Conservation (phyloP, 1,140 invertebrate genomes). For the Dendroctonus ponderosae region DNA sequence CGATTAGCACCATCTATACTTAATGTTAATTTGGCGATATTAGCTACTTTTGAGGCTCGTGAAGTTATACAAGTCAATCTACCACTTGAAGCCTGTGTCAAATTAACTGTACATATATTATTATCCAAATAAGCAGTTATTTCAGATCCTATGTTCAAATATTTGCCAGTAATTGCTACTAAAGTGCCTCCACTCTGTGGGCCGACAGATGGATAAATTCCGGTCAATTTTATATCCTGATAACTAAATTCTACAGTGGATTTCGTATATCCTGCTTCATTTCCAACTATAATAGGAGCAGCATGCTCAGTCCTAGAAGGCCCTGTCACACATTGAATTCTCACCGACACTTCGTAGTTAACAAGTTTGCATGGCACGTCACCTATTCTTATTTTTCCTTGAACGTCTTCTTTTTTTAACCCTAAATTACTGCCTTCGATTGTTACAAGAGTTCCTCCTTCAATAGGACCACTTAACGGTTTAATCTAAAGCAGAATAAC, state of each 20-base stretch:
- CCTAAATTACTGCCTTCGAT: constrained; percentile 96
- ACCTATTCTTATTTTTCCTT: constrained; percentile 88
- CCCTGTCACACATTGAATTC: constrained; percentile 85
- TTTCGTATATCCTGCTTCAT: constrained; percentile 83
- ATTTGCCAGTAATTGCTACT: constrained; percentile 84
- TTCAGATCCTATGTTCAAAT: constrained; percentile 91
- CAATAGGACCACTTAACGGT: constrained; percentile 89
- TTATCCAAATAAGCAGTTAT: constrained; percentile 87
- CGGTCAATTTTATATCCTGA: constrained; percentile 78
- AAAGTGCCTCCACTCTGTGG: constrained; percentile 93
- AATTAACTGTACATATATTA: constrained; percentile 83
- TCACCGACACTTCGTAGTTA: constrained; percentile 88
- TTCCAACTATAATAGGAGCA: constrained; percentile 83
- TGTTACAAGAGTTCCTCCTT: constrained; percentile 93
- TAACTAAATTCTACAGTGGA: constrained; percentile 88
- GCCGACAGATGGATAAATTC: constrained; percentile 81
- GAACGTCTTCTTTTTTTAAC: constrained; percentile 83
- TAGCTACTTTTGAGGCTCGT: constrained; percentile 59
- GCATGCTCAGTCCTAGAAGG: constrained; percentile 71
- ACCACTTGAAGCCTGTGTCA: constrained; percentile 83
- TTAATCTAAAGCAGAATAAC: constrained; percentile 65
- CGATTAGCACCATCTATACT: constrained; percentile 82
- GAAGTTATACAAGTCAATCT: constrained; percentile 86
- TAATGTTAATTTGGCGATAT: constrained; percentile 66
- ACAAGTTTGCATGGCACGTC: constrained; percentile 84